phyloP scores from a whole-genome alignment of 2,113 vertebrate species.

The Eolophus roseicapilla region DNA sequence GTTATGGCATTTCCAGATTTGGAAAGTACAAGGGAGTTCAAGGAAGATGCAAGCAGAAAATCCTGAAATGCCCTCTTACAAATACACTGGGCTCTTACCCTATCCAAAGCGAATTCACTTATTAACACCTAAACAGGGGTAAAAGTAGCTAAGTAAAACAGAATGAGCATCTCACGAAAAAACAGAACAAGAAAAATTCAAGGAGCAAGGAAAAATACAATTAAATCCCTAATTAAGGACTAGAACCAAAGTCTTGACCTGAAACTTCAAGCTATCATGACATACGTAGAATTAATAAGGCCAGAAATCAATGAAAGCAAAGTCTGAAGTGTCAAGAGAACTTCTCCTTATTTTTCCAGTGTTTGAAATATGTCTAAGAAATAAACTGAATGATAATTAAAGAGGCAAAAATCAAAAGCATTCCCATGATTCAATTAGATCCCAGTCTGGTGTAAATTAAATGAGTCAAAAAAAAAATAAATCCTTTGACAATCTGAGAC shows the following conservation, averaged over 20 bases:
- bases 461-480: background rate
- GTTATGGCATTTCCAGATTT: background rate
- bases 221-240: background rate
- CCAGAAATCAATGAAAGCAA: background rate
- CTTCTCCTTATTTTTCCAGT: background rate
- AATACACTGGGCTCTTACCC: background rate
- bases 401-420: background rate
- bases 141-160: background rate
- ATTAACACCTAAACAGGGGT: background rate
- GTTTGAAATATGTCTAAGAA: background rate
- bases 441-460: background rate
- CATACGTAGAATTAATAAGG: background rate
- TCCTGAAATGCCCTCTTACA: background rate
- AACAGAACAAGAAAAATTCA: background rate
- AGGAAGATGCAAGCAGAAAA: background rate
- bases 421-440: background rate
- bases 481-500: background rate
- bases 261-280: background rate
- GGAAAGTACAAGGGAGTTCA: background rate
- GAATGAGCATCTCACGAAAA: background rate
- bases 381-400: background rate
- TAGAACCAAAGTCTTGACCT: background rate
- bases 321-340: background rate
- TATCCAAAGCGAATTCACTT: background rate
- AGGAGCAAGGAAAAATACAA: background rate